Conservation (phyloP, 2,797 vertebrate species). For the Lagocephalus sceleratus region DNA sequence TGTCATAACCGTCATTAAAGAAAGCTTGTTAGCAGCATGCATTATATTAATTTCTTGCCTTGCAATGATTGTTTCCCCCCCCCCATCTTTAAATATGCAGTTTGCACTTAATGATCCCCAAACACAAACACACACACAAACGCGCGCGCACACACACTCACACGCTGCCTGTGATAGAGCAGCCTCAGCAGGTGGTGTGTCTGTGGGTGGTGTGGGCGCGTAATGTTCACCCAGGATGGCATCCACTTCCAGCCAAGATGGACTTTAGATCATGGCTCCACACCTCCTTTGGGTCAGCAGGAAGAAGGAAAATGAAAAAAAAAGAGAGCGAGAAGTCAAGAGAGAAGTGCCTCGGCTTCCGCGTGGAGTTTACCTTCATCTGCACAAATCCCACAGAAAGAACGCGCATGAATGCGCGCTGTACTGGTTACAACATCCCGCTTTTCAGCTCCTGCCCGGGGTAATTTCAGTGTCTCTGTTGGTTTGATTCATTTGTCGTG, state of each 20-base stretch:
- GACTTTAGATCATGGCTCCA: slow-evolving; percentile 47
- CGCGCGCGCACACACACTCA: slow-evolving; percentile 17
- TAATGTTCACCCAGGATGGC: slow-evolving; percentile 55
- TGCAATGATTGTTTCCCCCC: slow-evolving; percentile 3
- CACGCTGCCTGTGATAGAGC: slow-evolving; percentile 35
- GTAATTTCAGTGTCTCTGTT: too few species aligned
- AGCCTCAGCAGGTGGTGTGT: slow-evolving; percentile 57
- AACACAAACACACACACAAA: slow-evolving; percentile 19
- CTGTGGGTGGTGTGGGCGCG: slow-evolving; percentile 62
- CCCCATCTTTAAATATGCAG: slow-evolving; percentile 16
- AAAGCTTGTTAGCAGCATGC: slow-evolving; percentile 1
- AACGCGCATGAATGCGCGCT: too few species aligned
- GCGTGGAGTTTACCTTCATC: not conserved
- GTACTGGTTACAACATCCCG: not conserved
- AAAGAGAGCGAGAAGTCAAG: slow-evolving; percentile 2
- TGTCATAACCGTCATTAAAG: slow-evolving; percentile 4
- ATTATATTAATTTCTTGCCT: not conserved
- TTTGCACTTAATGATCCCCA: slow-evolving; percentile 19
- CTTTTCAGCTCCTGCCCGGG: too few species aligned
- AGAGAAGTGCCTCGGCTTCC: slow-evolving; percentile 9
- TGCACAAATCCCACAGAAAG: slow-evolving; percentile 8
- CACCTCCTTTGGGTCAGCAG: slow-evolving; percentile 45
- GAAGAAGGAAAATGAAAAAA: slow-evolving; percentile 45
- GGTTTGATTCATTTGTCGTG: slow-evolving; percentile 6
- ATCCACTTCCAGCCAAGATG: slow-evolving; percentile 54